Evolutionary conservation across 2,888 invertebrate genomes (phyloP), one percentile per base, ranked within the genome.

Genomic region (Ephialtes manifestator): DNA sequence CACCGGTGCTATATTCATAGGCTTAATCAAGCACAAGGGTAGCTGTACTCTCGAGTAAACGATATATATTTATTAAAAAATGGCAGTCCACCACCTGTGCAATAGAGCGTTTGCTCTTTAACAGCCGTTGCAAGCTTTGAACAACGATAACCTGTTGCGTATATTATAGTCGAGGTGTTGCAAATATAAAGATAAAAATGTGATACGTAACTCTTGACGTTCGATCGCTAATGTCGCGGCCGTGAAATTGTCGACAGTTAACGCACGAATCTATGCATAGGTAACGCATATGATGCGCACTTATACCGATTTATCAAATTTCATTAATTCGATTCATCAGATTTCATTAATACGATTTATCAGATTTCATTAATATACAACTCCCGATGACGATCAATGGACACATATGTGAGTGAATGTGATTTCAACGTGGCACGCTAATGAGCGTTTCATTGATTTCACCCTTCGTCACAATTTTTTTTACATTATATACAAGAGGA

Each of bases 141-240:
- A 74, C 31, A 68, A 77, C 63, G 81, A 84, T 81, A 84, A 84
- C 81, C 74, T 81, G 81, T 84, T 84, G 84, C 84, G 15, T 74
- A 81, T 53, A 70, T 74, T 70, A 55, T 43, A 39, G n/a, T 15
- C 20, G 24, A 2, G 48, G 15, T 24, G 11, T 35, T 35, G 15
- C 24, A 35, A 43, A 48, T 53, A 20, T 43, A 8, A 28, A 43
- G 24, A 43, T 28, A 67, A 77, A 67, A 31, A 67, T 72, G 43
- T 74, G 67, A 39, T 60, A 31, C 43, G n/a, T 43, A 53, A 80
- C 43, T 55, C n/a, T 11, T 10, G 65, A 43, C 63, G 63, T 63
- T 63, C 51, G 63, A 65, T 60, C 46, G 39, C 15, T 15, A 35
- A 15, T 31, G 20, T 39, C 35, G 24, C 13, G 48, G 35, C 35